Evolutionary conservation across 2,113 vertebrate genomes (phyloP).

Genomic region (Podarcis cretensis): DNA sequence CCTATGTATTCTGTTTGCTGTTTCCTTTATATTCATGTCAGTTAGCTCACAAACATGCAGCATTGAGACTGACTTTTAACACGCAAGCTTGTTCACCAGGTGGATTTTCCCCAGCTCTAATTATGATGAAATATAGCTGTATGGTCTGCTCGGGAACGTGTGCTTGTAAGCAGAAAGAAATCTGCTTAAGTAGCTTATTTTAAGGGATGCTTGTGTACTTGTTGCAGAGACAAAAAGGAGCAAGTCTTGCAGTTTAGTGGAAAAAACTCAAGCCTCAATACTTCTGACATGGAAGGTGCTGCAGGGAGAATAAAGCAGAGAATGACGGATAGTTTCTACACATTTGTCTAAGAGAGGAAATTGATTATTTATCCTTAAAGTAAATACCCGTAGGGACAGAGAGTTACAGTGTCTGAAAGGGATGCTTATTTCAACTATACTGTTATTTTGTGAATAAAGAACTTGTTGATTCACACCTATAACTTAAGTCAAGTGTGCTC

Average conservation of each 20-base stretch:
- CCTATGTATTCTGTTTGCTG: not conserved
- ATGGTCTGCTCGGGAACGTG: not conserved
- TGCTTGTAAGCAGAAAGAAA: slow-evolving; percentile 22
- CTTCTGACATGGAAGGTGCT: not conserved
- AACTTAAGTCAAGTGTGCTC: not conserved
- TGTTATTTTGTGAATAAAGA: not conserved
- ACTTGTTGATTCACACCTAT: not conserved
- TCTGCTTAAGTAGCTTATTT: slow-evolving; percentile 6
- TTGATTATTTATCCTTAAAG: not conserved
- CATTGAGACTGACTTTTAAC: not conserved
- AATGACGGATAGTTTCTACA: slow-evolving; percentile 1
- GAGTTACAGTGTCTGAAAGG: not conserved
- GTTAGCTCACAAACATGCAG: not conserved
- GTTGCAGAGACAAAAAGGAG: not conserved
- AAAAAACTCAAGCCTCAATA: not conserved
- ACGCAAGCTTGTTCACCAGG: not conserved
- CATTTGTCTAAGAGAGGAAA: slow-evolving; percentile 45
- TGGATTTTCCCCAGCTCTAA: slow-evolving; percentile 2
- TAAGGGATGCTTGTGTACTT: not conserved
- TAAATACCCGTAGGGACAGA: not conserved
- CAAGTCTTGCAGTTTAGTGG: slow-evolving; percentile 13
- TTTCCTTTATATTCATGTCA: not conserved
- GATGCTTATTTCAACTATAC: not conserved
- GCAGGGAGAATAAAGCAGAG: not conserved
- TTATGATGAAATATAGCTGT: not conserved